A percentile compares a stretch with the other conserved stretches of the same genome.
phyloP scores from a whole-genome alignment of 2,113 vertebrate species.

The Irena cyanogastra region DNA sequence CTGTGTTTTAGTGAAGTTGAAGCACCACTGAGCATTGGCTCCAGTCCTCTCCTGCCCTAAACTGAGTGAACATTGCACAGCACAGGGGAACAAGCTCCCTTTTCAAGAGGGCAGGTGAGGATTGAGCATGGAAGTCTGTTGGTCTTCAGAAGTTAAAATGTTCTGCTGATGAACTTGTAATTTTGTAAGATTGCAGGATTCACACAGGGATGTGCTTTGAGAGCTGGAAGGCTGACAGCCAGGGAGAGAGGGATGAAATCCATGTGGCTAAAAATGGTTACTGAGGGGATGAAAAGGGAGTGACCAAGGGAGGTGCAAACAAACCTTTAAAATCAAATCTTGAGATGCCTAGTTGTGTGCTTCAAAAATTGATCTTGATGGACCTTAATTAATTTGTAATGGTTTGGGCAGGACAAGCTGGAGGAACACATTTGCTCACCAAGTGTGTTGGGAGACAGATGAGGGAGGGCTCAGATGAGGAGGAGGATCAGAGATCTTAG shows the following conservation, averaged over 20 bases:
- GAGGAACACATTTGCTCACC: not conserved
- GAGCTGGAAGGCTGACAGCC: not conserved
- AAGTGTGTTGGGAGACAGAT: not conserved
- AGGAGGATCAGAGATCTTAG: not conserved
- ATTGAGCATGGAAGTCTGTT: accelerated
- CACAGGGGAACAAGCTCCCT: too few relatives aligned
- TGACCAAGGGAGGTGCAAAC: not conserved
- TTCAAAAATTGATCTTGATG: not conserved
- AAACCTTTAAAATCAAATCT: not conserved
- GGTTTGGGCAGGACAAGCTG: not conserved
- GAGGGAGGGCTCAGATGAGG: not conserved
- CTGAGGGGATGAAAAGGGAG: not conserved
- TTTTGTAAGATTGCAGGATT: not conserved
- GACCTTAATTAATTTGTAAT: not conserved
- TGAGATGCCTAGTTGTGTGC: not conserved
- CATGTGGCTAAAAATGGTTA: not conserved
- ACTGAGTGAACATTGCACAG: not conserved
- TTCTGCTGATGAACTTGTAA: not conserved
- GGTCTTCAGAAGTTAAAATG: not conserved
- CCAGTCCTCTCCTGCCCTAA: not conserved
- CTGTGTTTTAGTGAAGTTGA: not conserved
- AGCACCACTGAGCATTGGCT: not conserved
- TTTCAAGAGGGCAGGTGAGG: not conserved
- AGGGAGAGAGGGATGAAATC: not conserved
- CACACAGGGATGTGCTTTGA: not conserved